Evolutionary conservation across 2,888 invertebrate genomes (phyloP).

Genomic region (Uloborus plumipes): DNA sequence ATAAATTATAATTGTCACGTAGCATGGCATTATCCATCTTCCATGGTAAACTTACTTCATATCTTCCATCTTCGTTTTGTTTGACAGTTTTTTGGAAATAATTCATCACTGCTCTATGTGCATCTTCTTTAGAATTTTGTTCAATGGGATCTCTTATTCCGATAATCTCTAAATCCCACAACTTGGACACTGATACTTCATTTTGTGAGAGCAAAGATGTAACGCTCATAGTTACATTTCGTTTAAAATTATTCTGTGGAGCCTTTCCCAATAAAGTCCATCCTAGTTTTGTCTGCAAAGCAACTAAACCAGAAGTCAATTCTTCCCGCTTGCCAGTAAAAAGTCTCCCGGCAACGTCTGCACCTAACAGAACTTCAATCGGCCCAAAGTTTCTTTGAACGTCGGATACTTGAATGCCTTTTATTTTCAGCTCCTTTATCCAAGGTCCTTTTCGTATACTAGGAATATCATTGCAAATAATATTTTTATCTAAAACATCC

Average conservation of each 20-base stretch:
- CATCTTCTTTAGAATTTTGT: conserved; percentile 21
- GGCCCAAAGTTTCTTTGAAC: neutral
- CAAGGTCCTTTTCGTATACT: conserved; percentile 15
- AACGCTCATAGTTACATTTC: conserved; percentile 13
- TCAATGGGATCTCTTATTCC: conserved; percentile 19
- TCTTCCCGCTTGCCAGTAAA: conserved; percentile 12
- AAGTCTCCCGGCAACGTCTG: conserved; percentile 27
- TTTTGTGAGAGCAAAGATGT: conserved; percentile 12
- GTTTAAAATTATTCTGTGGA: neutral
- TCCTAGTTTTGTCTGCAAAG: conserved; percentile 16
- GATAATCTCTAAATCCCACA: conserved; percentile 24
- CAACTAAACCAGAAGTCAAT: conserved; percentile 17
- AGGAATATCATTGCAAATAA: conserved; percentile 23
- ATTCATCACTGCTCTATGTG: conserved; percentile 18
- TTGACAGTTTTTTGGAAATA: conserved; percentile 22
- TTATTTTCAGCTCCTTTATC: conserved; percentile 11
- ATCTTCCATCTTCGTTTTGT: conserved; percentile 27
- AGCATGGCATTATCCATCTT: conserved; percentile 14
- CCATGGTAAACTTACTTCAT: conserved; percentile 19
- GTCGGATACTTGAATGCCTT: neutral
- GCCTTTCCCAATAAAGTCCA: conserved; percentile 29
- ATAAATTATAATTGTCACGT: conserved; percentile 25
- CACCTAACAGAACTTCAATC: conserved; percentile 30
- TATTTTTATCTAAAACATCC: conserved; percentile 8
- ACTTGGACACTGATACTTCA: neutral